Evolutionary conservation across 1,140 invertebrate genomes (phyloP).

Genomic region (Conus ventricosus): DNA sequence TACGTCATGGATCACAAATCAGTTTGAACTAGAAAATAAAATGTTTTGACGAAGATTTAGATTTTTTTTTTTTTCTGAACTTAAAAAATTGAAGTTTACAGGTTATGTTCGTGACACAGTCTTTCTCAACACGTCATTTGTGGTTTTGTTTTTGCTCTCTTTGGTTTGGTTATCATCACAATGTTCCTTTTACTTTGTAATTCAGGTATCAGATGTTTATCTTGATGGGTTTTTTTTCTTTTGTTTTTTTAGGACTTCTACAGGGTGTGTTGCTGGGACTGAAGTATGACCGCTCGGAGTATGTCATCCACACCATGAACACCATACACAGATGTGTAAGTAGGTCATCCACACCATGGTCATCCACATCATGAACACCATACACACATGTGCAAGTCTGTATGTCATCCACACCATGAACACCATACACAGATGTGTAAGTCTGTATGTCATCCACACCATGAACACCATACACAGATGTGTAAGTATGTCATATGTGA

Average conservation of each 20-base stretch:
- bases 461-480: slow-evolving; percentile 12
- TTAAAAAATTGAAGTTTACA: too few species aligned
- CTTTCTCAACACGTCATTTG: too few species aligned
- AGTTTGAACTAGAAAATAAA: too few species aligned
- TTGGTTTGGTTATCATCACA: too few species aligned
- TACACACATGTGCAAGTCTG: slow-evolving; percentile 12
- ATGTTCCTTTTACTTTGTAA: too few species aligned
- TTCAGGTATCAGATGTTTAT: too few species aligned
- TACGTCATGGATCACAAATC: too few species aligned
- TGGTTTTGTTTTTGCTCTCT: too few species aligned
- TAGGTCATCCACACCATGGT: too few species aligned
- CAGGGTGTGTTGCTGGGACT: background rate
- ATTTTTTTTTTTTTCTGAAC: too few species aligned
- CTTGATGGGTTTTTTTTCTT: background rate
- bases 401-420: background rate
- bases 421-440: slow-evolving; percentile 12
- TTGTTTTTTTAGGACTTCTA: background rate
- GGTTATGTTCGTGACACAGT: too few species aligned
- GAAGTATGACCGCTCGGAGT: slow-evolving; percentile 3
- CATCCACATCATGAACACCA: background rate
- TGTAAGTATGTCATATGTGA: background rate
- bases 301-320: background rate
- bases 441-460: background rate
- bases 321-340: slow-evolving; percentile 18
- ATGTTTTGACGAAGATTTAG: too few species aligned